Evolutionary conservation across 2,113 vertebrate species (phyloP).

Genomic region (Ramphastos sulfuratus): DNA sequence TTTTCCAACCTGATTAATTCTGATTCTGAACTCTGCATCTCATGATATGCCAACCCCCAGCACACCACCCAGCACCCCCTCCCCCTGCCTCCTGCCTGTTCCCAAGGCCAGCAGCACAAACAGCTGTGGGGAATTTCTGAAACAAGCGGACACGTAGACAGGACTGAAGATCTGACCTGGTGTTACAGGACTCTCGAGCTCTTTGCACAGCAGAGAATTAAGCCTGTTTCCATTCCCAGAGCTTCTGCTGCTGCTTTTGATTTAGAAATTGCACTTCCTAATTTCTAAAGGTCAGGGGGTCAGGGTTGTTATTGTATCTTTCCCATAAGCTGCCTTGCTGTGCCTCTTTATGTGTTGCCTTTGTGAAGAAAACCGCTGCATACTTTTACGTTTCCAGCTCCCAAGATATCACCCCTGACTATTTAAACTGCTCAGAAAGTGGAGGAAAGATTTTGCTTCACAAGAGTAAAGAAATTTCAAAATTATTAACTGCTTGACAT

Average conservation of each 20-base stretch:
- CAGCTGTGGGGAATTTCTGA: neutral
- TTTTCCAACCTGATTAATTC: too few species aligned
- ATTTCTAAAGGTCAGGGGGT: constrained; percentile 26
- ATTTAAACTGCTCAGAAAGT: neutral
- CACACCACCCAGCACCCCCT: neutral
- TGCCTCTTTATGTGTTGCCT: neutral
- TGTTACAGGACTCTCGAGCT: neutral
- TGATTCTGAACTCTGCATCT: neutral
- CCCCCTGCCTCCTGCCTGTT: neutral
- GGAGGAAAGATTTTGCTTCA: neutral
- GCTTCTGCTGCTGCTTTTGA: constrained; percentile 34
- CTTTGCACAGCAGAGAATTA: neutral
- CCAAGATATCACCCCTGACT: neutral
- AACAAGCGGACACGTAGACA: accelerated
- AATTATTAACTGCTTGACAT: neutral
- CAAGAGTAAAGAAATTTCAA: neutral
- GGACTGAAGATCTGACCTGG: neutral
- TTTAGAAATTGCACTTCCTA: constrained; percentile 49
- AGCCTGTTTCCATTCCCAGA: constrained; percentile 53
- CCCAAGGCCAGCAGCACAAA: neutral
- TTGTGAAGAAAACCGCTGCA: neutral
- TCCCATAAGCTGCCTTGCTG: constrained; percentile 42
- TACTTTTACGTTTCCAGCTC: neutral
- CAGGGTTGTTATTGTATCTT: constrained; percentile 39
- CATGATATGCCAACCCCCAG: neutral